Percentiles rank a stretch among this genome's conserved stretches.
Evolutionary conservation across 2,797 vertebrate genomes (phyloP).

Genomic region (Mormyrops attenuatus): DNA sequence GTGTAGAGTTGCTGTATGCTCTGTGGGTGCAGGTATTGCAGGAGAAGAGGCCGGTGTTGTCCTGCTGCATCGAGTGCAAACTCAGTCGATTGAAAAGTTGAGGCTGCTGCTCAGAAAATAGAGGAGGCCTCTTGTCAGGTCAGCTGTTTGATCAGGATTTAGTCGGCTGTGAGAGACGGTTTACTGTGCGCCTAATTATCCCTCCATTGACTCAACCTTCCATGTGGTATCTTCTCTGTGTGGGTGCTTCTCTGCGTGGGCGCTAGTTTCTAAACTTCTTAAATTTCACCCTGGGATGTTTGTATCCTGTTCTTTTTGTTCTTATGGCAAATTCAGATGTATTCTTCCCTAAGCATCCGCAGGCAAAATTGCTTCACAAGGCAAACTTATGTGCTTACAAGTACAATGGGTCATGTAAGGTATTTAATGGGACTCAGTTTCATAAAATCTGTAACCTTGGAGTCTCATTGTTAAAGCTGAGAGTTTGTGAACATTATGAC

Average conservation of each 20-base stretch:
- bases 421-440: not conserved
- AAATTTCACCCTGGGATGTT: conserved; percentile 6
- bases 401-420: not conserved
- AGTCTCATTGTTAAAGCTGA: not conserved
- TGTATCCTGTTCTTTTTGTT: conserved; percentile 5
- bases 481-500: not conserved
- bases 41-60: not conserved
- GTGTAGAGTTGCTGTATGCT: not conserved
- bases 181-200: conserved; percentile 44
- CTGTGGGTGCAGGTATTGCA: not conserved
- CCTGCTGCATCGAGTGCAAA: not conserved
- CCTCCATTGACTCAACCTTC: conserved; percentile 28
- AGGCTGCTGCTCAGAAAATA: conserved; percentile 29
- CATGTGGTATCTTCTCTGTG: conserved; percentile 26
- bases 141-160: conserved; percentile 37
- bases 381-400: not conserved
- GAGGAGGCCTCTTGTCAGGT: conserved; percentile 36
- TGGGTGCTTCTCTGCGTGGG: conserved; percentile 13
- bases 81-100: conserved; percentile 15
- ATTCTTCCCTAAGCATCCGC: not conserved
- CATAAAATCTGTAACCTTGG: not conserved
- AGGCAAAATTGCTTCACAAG: not conserved
- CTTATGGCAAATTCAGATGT: conserved; percentile 16
- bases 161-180: conserved; percentile 34
- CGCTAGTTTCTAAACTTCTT: conserved; percentile 1